phyloP scores from a whole-genome alignment of 1,140 invertebrate genomes.

The Pollicipes pollicipes region DNA sequence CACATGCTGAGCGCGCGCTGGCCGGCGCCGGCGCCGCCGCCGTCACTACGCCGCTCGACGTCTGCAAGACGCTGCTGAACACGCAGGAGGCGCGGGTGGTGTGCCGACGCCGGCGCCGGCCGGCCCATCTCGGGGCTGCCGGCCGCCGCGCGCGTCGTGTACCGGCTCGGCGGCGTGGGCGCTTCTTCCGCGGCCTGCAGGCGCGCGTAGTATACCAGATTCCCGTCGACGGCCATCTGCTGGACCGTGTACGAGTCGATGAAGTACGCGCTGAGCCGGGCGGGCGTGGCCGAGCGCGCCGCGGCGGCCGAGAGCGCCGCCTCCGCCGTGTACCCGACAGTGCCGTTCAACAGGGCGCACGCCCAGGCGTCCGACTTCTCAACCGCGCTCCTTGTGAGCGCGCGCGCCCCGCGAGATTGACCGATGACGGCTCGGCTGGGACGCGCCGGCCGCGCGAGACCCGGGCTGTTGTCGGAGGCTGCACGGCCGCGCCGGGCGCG shows the following conservation, averaged over 20 bases:
- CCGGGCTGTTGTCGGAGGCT: no score
- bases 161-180: constrained; percentile 47
- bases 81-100: constrained; percentile 58
- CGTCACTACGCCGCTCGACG: constrained; percentile 93
- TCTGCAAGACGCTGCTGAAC: constrained; percentile 94
- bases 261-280: constrained; percentile 30
- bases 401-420: no score
- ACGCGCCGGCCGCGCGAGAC: no score
- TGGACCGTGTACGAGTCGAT: constrained; percentile 88
- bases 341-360: neutral
- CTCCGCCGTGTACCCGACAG: neutral
- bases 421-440: no score
- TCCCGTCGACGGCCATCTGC: constrained; percentile 94
- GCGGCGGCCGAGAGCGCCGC: no score
- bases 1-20: constrained; percentile 69
- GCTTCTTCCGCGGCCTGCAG: constrained; percentile 47
- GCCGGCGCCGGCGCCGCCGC: constrained; percentile 86
- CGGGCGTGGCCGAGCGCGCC: neutral
- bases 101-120: constrained; percentile 27
- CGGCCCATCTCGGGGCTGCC: constrained; percentile 37
- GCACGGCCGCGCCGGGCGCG: no score
- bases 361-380: neutral
- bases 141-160: constrained; percentile 41
- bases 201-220: constrained; percentile 90
- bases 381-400: neutral